Evolutionary conservation across 2,113 vertebrate species (phyloP).

Genomic region (Chlorocebus sabaeus): DNA sequence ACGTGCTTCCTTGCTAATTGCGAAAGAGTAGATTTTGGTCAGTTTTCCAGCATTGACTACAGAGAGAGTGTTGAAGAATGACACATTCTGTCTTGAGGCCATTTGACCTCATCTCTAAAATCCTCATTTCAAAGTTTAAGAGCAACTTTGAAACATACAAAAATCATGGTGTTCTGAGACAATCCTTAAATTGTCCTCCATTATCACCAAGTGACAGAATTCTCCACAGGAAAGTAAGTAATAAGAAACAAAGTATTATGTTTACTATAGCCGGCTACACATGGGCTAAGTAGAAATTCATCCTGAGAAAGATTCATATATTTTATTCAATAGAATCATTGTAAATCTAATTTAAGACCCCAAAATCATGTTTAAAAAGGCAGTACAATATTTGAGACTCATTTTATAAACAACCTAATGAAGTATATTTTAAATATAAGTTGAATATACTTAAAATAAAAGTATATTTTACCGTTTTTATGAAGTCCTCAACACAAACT

Average conservation of each 20-base stretch:
- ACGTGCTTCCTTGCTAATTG: neutral
- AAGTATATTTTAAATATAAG: neutral
- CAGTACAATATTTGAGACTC: neutral
- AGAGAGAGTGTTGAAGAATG: neutral
- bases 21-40: neutral
- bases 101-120: neutral
- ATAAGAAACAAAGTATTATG: neutral
- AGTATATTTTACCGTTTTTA: neutral
- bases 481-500: neutral
- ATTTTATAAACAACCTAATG: neutral
- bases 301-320: neutral
- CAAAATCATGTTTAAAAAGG: neutral
- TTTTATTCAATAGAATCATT: neutral
- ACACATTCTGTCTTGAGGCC: neutral
- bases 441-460: neutral
- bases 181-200: neutral
- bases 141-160: neutral
- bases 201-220: neutral
- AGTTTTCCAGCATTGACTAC: neutral
- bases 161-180: neutral
- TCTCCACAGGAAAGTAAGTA: neutral
- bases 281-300: neutral
- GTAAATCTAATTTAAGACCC: neutral
- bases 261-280: neutral
- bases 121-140: neutral